Percentiles rank a stretch among this genome's conserved stretches.
These are phyloP conservation scores for Daubentonia madagascariensis DNA, from an alignment of 2,113 vertebrate species.

Conservation along the genomic window DNA sequence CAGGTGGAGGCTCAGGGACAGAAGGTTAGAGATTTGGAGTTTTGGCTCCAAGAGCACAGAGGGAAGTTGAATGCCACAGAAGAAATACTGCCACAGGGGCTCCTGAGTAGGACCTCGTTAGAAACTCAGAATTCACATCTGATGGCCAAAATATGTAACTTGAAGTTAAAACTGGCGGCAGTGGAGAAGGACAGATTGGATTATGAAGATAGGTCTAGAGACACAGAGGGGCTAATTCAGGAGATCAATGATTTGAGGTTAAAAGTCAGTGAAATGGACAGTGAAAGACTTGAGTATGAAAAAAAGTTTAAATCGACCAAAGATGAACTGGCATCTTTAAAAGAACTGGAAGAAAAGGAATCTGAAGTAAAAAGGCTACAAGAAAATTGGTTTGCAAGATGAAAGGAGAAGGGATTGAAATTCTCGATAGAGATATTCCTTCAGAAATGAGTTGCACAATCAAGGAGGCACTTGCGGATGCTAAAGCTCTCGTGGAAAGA, in stretches of 20 bases:
- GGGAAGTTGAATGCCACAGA: conserved; percentile 96
- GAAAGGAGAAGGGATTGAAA: conserved; percentile 84
- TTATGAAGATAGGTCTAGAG: conserved; percentile 91
- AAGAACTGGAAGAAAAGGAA: conserved; percentile 92
- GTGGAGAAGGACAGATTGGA: conserved; percentile 92
- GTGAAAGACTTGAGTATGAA: conserved; percentile 93
- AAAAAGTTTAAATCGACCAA: conserved; percentile 96
- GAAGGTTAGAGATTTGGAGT: conserved; percentile 96
- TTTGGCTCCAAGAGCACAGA: conserved; percentile 96
- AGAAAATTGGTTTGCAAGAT: conserved; percentile 87
- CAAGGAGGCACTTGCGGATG: no score
- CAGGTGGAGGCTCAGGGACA: conserved; percentile 99
- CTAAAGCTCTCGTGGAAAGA: no score
- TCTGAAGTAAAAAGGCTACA: conserved; percentile 89
- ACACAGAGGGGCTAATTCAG: conserved; percentile 94
- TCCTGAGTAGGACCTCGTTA: conserved; percentile 91
- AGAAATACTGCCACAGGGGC: conserved; percentile 98
- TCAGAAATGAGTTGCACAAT: no score
- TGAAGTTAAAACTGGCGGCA: conserved; percentile 93
- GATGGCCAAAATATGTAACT: conserved; percentile 94
- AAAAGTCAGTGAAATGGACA: conserved; percentile 93
- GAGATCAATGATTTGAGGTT: conserved; percentile 93
- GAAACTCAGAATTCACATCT: conserved; percentile 97
- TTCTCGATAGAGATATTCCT: conserved; percentile 88
- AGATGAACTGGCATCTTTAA: conserved; percentile 91